Conservation (phyloP, 2,888 invertebrate species). For the Drosophila bunnanda region DNA sequence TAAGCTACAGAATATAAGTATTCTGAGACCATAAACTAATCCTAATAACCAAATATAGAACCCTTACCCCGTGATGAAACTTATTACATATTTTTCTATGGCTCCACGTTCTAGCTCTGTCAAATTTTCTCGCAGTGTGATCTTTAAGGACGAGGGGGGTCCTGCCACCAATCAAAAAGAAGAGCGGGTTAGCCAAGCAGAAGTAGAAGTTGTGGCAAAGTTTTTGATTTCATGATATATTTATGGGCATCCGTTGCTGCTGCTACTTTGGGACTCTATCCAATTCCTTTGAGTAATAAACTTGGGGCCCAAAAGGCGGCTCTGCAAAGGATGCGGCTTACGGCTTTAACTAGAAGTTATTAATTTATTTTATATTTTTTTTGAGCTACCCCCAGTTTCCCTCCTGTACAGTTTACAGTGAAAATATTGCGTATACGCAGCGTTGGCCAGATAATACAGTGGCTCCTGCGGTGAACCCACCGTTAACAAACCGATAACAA, state of each 20-base stretch:
- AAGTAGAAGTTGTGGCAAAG: slow-evolving; percentile 71
- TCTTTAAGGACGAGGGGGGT: slow-evolving; percentile 10
- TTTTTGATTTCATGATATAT: slow-evolving; percentile 81
- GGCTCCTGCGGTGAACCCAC: slow-evolving; percentile 39
- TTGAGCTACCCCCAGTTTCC: background rate
- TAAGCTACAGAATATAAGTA: too few relatives aligned
- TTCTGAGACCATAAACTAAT: background rate
- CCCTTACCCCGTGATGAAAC: too few relatives aligned
- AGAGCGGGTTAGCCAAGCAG: slow-evolving; percentile 32
- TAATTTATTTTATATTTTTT: slow-evolving; percentile 29
- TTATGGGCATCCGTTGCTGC: slow-evolving; percentile 70
- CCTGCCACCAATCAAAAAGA: slow-evolving; percentile 63
- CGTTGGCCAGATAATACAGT: slow-evolving; percentile 32
- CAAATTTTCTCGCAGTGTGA: background rate
- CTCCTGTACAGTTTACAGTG: slow-evolving; percentile 48
- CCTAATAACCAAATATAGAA: background rate
- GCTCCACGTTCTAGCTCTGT: too few relatives aligned
- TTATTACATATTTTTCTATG: too few relatives aligned
- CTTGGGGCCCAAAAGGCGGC: slow-evolving; percentile 55
- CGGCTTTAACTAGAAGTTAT: slow-evolving; percentile 43
- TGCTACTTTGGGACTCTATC: slow-evolving; percentile 31
- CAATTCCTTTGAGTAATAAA: slow-evolving; percentile 74
- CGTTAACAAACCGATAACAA: slow-evolving; percentile 25
- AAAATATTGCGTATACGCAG: slow-evolving; percentile 46
- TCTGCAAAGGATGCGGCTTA: slow-evolving; percentile 38